Evolutionary conservation across 1,140 invertebrate genomes (phyloP), one percentile per base, ranked within the genome.

Genomic region (Apis dorsata): DNA sequence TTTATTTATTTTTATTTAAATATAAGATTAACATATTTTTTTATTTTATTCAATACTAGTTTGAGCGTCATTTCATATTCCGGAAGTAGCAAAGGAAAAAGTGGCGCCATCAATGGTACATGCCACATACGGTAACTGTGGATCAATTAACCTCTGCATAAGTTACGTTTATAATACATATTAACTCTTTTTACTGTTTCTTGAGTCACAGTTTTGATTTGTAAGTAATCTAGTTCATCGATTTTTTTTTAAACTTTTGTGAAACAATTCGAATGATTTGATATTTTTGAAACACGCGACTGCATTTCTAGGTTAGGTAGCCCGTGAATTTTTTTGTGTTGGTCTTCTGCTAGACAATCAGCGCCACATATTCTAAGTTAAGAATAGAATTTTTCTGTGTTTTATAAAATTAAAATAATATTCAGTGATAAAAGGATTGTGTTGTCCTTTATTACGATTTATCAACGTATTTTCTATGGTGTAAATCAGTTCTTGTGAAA

Each of bases 301-400:
- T 2, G 59, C 1, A 9, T 28, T 86, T 81, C 10, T 24, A 88
- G 87, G 87, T 88, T 88, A 88, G 70, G 81, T 85, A 63, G 34
- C 44, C 51, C 63, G 60, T 57, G 57, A n/a, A 57, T 77, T 65
- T 82, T 86, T 79, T 80, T 74, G 57, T n/a, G 19, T 60, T 8
- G 17, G 78, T 88, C 78, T 88, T 88, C 86, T 86, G 87, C 86
- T 86, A 80, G 86, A 83, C 63, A 66, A 19, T 24, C 79, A 81
- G 85, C 85, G 81, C 77, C 78, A 84, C 84, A 71, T 85, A 53
- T 66, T 83, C 59, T 17, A 8, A 2, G 12, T 21, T 3, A 1
- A 13, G 9, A 10, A 17, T 24, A 28, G 9, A 17, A 72, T 79
- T 59, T 53, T 17, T 72, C 51, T 10, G 24, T 34, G 28, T 65